Base-by-base conservation (phyloP, 2,797 vertebrate genomes). In the Anas bernieri region DNA sequence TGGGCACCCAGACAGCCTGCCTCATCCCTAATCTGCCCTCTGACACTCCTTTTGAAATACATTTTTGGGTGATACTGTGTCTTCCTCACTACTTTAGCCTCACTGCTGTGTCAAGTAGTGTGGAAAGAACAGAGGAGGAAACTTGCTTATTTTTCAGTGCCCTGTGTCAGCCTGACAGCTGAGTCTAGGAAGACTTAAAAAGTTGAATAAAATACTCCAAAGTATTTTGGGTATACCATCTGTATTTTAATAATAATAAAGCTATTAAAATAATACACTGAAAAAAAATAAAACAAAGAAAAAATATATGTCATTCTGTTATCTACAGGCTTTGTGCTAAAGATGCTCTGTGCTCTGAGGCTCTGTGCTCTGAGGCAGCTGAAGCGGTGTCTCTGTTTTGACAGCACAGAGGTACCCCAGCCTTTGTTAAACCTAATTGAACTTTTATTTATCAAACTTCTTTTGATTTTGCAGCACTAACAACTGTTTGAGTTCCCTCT, bases 191-290 rank as follows among this genome's bases (percentile, higher is more conserved):
- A 45, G 67, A 43, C 55, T 74, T 62, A 58, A 2, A 33, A 45
- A 63, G n/a, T 31, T 58, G 4, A n/a, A 46, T 28, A 79, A 86
- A 69, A 67, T 18, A 62, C 4, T 7, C 0, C 0, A 6, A 56
- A 70, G 63, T 31, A 9, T 54, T 86, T 85, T 48, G 64, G 31
- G 14, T 56, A 59, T 1, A 2, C 2, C 3, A 8, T 45, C 37
- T 83, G 6, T 35, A 68, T 79, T 86, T 61, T 54, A 56, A 68
- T 83, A 75, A 30, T 48, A 26, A 55, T 52, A 28, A 52, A 52
- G 26, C 25, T 52, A 28, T 5, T 3, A 6, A 17, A 59, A 83
- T 13, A 5, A 5, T 0, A 6, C 3, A 11, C 4, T 15, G 3
- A 6, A 46, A 37, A 37, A 37, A 21, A 55, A 25, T 11, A 28